Conservation (phyloP, 2,797 vertebrate genomes). For the Macropus fuliginosus region DNA sequence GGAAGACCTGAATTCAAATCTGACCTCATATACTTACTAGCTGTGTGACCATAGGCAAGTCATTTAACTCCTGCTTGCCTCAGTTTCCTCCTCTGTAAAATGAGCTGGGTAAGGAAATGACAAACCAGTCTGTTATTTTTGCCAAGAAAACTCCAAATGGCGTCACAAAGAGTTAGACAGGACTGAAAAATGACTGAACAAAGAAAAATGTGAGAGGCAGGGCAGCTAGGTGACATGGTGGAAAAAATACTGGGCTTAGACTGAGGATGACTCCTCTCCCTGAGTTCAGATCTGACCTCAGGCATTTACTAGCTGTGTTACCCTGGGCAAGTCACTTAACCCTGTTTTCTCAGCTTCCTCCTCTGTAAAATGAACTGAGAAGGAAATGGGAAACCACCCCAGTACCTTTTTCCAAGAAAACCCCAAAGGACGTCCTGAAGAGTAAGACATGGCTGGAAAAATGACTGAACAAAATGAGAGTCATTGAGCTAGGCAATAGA, state of each 20-base stretch:
- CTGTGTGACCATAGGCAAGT: neutral
- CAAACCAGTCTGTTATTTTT: neutral
- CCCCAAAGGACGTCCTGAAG: neutral
- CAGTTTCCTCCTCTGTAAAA: neutral
- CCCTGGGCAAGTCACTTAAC: neutral
- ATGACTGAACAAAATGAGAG: neutral
- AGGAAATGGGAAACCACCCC: neutral
- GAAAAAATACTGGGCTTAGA: too few relatives aligned
- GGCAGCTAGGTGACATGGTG: too few relatives aligned
- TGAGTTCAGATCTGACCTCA: neutral
- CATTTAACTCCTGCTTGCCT: neutral
- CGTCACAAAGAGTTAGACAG: neutral
- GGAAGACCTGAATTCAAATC: too few relatives aligned
- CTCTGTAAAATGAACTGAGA: neutral
- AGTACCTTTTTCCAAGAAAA: neutral
- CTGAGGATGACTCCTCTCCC: neutral
- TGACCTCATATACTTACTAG: neutral
- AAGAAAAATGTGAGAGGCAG: neutral
- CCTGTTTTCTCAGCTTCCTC: neutral
- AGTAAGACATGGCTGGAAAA: neutral
- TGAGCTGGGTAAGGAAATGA: neutral
- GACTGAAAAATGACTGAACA: neutral
- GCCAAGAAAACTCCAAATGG: neutral
- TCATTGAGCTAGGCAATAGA: neutral
- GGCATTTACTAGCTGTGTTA: neutral